Evolutionary conservation across 2,797 vertebrate genomes (phyloP).

Genomic region (Erethizon dorsatum): DNA sequence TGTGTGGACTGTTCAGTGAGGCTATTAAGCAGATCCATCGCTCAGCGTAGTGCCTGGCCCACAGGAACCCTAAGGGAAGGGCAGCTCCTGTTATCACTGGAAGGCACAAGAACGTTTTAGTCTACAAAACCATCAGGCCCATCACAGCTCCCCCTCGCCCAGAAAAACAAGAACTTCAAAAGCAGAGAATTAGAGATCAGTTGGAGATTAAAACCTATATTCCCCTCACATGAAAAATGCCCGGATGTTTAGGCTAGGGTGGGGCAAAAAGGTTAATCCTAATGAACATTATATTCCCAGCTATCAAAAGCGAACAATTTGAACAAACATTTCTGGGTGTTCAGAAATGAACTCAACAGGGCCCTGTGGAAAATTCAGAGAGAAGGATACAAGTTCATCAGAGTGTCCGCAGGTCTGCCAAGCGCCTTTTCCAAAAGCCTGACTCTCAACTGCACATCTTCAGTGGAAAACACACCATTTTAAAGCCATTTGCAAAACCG

Average conservation of each 20-base stretch:
- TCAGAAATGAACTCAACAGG: constrained; percentile 4
- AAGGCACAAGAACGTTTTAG: neutral
- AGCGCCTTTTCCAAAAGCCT: constrained; percentile 9
- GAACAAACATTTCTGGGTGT: neutral
- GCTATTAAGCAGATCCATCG: neutral
- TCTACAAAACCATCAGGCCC: neutral
- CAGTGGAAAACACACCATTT: constrained; percentile 13
- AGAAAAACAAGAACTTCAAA: neutral
- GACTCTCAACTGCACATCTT: neutral
- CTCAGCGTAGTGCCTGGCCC: neutral
- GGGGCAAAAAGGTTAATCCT: neutral
- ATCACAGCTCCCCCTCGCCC: neutral
- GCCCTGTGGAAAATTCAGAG: neutral
- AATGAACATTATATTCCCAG: constrained; percentile 11
- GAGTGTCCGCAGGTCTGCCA: neutral
- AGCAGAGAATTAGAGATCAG: constrained; percentile 39
- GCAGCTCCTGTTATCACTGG: neutral
- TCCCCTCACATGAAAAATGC: neutral
- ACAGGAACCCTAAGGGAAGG: neutral
- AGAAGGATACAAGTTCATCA: constrained; percentile 10
- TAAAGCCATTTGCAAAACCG: constrained; percentile 31
- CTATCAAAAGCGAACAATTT: neutral
- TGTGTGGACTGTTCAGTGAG: neutral
- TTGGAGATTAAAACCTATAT: constrained; percentile 11
- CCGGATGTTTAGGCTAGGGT: neutral